Evolutionary conservation across 2,888 invertebrate genomes (phyloP).

Genomic region (Hirtodrosophila trivittata): DNA sequence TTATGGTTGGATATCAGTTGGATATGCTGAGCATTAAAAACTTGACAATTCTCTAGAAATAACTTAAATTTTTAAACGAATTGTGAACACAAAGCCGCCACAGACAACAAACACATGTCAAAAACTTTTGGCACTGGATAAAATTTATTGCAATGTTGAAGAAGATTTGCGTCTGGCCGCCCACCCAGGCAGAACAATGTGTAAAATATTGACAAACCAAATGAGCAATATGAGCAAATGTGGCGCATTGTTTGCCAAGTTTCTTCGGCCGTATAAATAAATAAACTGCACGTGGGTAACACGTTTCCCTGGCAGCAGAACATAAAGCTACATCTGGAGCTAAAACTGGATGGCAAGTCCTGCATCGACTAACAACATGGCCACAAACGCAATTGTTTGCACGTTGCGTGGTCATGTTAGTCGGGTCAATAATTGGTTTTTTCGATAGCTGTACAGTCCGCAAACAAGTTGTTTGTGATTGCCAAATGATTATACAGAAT

Average conservation of each 20-base stretch:
- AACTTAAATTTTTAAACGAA: conserved; percentile 64
- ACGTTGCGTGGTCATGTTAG: conserved; percentile 75
- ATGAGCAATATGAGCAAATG: conserved; percentile 67
- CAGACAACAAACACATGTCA: conserved; percentile 48
- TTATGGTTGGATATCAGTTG: conserved; percentile 27
- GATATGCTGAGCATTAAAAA: conserved; percentile 45
- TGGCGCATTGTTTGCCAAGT: conserved; percentile 56
- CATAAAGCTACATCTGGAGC: background rate
- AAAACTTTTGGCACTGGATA: conserved; percentile 59
- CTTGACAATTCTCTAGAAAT: conserved; percentile 37
- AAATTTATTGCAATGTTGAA: conserved; percentile 59
- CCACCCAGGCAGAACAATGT: conserved; percentile 41
- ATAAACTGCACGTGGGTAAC: conserved; percentile 67
- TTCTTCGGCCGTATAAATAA: conserved; percentile 60
- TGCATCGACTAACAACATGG: conserved; percentile 38
- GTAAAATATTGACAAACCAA: conserved; percentile 68
- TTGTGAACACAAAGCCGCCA: conserved; percentile 22
- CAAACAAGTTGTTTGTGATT: conserved; percentile 74
- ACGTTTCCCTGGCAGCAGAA: conserved; percentile 49
- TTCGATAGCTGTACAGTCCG: conserved; percentile 42
- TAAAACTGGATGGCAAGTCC: background rate
- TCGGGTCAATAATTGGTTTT: conserved; percentile 74
- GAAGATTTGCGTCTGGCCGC: conserved; percentile 33
- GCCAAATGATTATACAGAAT: conserved; percentile 74
- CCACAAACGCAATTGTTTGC: conserved; percentile 73